Evolutionary conservation across 2,113 vertebrate genomes (phyloP), one percentile per base, ranked within the genome.

Genomic region (Ranitomeya variabilis): DNA sequence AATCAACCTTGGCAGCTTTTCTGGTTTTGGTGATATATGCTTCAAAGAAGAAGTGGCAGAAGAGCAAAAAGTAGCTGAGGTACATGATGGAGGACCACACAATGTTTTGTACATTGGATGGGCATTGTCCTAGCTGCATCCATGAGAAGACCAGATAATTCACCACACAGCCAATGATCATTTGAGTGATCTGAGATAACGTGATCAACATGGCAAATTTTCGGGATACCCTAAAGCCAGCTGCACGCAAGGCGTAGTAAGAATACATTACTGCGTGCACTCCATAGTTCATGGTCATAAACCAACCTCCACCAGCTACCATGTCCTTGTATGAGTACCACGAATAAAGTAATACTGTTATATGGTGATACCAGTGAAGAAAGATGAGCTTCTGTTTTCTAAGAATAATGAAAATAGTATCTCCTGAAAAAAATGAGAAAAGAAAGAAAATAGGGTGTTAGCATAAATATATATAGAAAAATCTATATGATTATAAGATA

Each of bases 281-380:
- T 89, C 97, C 93, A 26, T 98, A 99, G 96, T 99, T 99, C 98
- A 99, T 99, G 54, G 98, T 99, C 98, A 99, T 99, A 92, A 99
- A 99, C 98, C 98, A 99, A 21, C 98, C 98, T 0, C 98, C 98
- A 0, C 98, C 98, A 0, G 98, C 98, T 80, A 99, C 97, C 98
- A 99, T 99, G 97, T 99, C 98, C 94, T 99, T 99, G 94, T 99
- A 99, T 69, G 98, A 99, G 93, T 99, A 99, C 98, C 98, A 99
- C 86, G 98, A 99, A 94, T 99, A 99, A 62, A 99, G 97, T 86
- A 99, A 95, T 92, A 99, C 98, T 23, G 98, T 99, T 94, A 99
- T 99, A 95, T 99, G 98, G 83, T 99, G 98, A 94, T 99, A 99
- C 98, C 98, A 99, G 94, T 99, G 98, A 66, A 99, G 96, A 94